Base-by-base conservation (phyloP, 2,888 invertebrate genomes). In the Tetragonisca angustula region DNA sequence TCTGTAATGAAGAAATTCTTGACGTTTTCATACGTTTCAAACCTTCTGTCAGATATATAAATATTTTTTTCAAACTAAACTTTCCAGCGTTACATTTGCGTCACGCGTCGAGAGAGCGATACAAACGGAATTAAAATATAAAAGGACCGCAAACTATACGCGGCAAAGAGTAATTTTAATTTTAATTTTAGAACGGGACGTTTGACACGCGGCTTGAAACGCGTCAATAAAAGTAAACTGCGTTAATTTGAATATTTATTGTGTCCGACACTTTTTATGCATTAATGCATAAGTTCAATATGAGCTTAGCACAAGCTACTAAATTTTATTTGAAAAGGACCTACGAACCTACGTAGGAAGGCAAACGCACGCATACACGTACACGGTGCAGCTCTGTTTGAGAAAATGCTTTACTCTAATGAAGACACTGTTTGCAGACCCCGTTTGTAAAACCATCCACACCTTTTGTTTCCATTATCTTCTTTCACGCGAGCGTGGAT, bases 331-430 rank as follows among this genome's bases (percentile, higher is more conserved):
- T 69, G 15, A 69, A 15, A 32, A 52, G 21, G 32, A 27, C n/a
- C 52, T 54, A 11, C 6, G 9, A 17, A 5, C n/a, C 17, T 2
- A 50, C 27, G 17, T 0, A 36, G 19, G 17, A 61, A 61, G 36
- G 36, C n/a, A 21, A 13, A 4, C 32, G 4, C 32, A 32, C 32
- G 4, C 4, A 32, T 32, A 11, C 43, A 9, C 43, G 9, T 9
- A 32, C 13, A 27, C 27, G 2, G 2, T 27, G 27, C 2, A 54
- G 5, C 36, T 70, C 15, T 70, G 54, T 56, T 70, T 70, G 54
- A 70, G 70, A 54, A 70, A 36, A 69, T 69, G 6, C 70, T 70
- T 43, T 36, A 70, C 36, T 70, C 36, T 70, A 54, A 36, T 36
- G 70, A 56, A 32, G 21, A 19, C n/a, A 36, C 21, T 56, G 70